Conservation (phyloP, 2,113 vertebrate species). For the Myrmophylax atrothorax region DNA sequence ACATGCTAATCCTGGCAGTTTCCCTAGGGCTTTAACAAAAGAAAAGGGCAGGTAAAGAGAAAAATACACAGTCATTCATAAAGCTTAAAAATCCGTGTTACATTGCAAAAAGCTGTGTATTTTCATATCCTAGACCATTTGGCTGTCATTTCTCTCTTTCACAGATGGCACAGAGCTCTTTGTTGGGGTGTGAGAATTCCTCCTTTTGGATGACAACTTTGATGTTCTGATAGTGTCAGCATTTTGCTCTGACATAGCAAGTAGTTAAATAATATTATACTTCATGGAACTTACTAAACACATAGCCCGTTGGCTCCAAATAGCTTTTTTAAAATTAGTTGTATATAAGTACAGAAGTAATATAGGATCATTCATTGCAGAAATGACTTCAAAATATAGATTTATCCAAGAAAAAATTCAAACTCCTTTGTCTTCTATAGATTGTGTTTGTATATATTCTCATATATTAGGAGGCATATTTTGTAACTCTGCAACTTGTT, state of each 20-base stretch:
- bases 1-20: neutral
- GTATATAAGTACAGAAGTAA: neutral
- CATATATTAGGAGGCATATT: neutral
- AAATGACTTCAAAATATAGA: neutral
- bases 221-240: neutral
- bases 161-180: neutral
- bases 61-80: neutral
- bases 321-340: neutral
- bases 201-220: neutral
- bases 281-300: neutral
- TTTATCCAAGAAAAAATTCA: neutral
- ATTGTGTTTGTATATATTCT: neutral
- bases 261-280: neutral
- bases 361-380: neutral
- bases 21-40: neutral
- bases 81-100: slow-evolving; percentile 3
- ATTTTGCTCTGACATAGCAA: slow-evolving; percentile 2
- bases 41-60: neutral
- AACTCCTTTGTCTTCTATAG: neutral
- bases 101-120: neutral
- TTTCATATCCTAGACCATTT: neutral
- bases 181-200: neutral
- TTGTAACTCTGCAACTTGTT: neutral
- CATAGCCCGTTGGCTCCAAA: neutral
- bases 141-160: slow-evolving; percentile 1